Base-by-base conservation (phyloP, 2,797 vertebrate species). In the Dryobates pubescens region DNA sequence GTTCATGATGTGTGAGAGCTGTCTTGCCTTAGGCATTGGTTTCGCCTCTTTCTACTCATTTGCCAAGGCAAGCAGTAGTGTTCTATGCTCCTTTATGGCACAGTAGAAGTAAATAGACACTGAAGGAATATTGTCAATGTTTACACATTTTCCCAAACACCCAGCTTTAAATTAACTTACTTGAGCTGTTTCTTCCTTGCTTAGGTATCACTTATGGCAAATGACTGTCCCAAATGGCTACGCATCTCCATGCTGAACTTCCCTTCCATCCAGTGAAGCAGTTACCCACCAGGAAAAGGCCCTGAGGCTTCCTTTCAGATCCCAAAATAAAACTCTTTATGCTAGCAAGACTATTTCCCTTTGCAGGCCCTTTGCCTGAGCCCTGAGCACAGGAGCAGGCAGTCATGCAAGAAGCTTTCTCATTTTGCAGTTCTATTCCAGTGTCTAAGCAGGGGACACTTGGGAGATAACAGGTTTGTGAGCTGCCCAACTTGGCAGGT, bases 351-450 rank as follows among this genome's bases (percentile, higher is more conserved):
- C 86, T 59, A 24, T 90, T 96, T 96, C 90, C 81, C 88, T 95
- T 96, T 61, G 4, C 93, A 96, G 90, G 80, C 90, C 82, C 92
- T 96, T 91, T 95, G 79, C 80, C 54, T 86, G 83, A 93, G 90
- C 82, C 77, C 56, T 90, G 63, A 30, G 80, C 59, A 45, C 45
- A 56, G 32, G 83, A 86, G 62, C 75, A 80, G 57, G 54, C 29
- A 43, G 56, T 79, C 51, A 18, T 17, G 30, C 58, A 34, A 56
- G 47, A 62, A 65, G 38, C 54, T 92, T 76, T 68, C 34, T 81
- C 47, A n/a, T 83, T 57, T 61, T 45, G 36, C 38, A 30, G 32
- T 72, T 74, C 62, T 61, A 30, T 78, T 57, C 58, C 49, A 45
- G 9, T 26, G 68, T 27, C 58, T 64, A 70, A 83, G 57, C 9